Evolutionary conservation across 2,888 invertebrate species (phyloP).

Genomic region (Saturnia pavonia): DNA sequence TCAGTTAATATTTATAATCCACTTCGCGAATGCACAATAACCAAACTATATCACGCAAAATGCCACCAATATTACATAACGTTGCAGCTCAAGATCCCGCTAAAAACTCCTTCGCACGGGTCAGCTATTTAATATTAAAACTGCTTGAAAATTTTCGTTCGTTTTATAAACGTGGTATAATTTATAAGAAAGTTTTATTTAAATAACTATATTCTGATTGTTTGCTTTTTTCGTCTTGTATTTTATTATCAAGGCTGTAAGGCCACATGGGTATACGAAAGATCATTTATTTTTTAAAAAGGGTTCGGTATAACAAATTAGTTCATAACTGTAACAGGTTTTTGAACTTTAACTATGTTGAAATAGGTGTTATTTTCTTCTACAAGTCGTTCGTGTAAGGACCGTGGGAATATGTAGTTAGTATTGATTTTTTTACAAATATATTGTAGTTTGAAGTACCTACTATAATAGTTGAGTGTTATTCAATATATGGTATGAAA

Average conservation of each 20-base stretch:
- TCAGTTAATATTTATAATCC: too few species aligned
- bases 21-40: too few species aligned
- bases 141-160: too few species aligned
- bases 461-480: neutral
- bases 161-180: too few species aligned
- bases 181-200: too few species aligned
- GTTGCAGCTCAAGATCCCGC: too few species aligned
- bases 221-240: too few species aligned
- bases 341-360: neutral
- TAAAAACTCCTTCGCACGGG: too few species aligned
- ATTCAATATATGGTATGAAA: neutral
- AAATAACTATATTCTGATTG: too few species aligned
- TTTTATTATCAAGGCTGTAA: neutral
- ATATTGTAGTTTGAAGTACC: neutral
- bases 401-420: conserved; percentile 20
- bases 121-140: too few species aligned
- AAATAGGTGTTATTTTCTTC: neutral
- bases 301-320: neutral
- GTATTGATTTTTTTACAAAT: conserved; percentile 15
- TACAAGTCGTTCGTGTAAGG: neutral
- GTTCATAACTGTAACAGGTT: neutral
- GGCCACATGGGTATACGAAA: neutral
- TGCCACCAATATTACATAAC: too few species aligned
- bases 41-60: too few species aligned
- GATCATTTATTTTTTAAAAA: conserved; percentile 5